Evolutionary conservation across 2,797 vertebrate genomes (phyloP), one percentile per base, ranked within the genome.

Genomic region (Tympanoctomys barrerae): DNA sequence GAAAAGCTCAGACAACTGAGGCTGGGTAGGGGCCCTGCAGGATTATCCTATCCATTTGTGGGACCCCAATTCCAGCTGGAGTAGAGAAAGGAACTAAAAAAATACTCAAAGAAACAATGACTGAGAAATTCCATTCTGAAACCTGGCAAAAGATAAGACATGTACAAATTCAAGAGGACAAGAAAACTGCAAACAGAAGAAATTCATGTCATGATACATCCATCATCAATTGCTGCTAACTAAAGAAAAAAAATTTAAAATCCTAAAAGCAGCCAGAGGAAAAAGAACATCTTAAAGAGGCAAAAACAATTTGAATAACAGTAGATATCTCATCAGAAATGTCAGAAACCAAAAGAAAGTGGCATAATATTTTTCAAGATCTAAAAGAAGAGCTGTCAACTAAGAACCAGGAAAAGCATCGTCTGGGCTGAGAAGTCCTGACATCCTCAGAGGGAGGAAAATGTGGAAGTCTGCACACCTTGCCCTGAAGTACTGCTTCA

Each of bases 81-180:
- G 16, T 16, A 28, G 16, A 93, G 64, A 73, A 59, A 79, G 22
- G 54, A 94, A 11, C 6, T 81, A 22, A 61, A 95, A 90, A 85
- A 62, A n/a, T 57, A 85, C 13, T 71, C 9, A 36, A 78, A 52
- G 31, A 80, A 91, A 81, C 61, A 89, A 89, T 54, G 33, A 36
- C 36, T 80, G 7, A 89, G 71, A 91, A 36, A 66, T 85, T 52
- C 19, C 36, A 18, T 46, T 61, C 19, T n/a, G 13, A 70, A 86
- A 89, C 75, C 39, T 88, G 64, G 36, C 64, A 94, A 73, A 84
- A 94, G 61, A 70, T 12, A 96, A 96, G 7, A 85, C 80, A 85
- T 9, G 6, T 80, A 39, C 16, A 92, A n/a, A 88, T 70, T 70
- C 61, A 91, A 79, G n/a, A 68, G 84, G 36, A 46, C 70, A 42